These are phyloP conservation scores for Acropora yongei DNA, from an alignment of 64 coral and sea anemone genomes.

Conservation along the genomic window DNA sequence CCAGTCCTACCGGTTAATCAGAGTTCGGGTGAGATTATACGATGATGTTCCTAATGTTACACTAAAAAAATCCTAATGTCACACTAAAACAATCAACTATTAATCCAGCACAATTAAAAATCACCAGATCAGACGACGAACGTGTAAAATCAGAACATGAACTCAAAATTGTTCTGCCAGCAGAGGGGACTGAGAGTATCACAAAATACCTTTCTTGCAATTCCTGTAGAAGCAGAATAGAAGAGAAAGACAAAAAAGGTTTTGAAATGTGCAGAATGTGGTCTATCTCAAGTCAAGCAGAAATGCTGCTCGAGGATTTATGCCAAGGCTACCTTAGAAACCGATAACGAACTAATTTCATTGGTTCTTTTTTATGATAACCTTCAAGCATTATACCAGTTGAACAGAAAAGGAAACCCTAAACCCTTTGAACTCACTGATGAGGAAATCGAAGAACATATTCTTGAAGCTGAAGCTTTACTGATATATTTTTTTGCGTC, in stretches of 20 bases:
- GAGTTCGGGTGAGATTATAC: slow-evolving; percentile 44
- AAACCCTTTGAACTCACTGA: not conserved
- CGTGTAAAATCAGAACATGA: not conserved
- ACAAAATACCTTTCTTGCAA: slow-evolving; percentile 6
- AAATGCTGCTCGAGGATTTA: slow-evolving; percentile 1
- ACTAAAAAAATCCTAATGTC: not conserved
- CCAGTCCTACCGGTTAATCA: slow-evolving; percentile 25
- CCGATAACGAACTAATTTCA: slow-evolving; percentile 1
- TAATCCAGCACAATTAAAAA: not conserved
- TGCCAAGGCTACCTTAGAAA: not conserved
- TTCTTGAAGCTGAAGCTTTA: slow-evolving; percentile 7
- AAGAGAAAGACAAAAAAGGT: not conserved
- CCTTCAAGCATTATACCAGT: slow-evolving; percentile 1
- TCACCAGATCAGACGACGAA: not conserved
- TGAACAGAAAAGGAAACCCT: not conserved
- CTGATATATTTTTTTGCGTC: not conserved
- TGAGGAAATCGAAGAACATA: slow-evolving; percentile 15
- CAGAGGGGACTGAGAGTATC: not conserved
- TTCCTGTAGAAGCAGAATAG: not conserved
- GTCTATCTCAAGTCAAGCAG: not conserved
- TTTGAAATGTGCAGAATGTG: not conserved
- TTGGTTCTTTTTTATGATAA: not conserved
- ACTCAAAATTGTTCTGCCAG: slow-evolving; percentile 4
- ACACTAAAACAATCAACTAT: slow-evolving; percentile 38
- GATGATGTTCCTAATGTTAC: slow-evolving; percentile 44